Evolutionary conservation across 2,888 invertebrate genomes (phyloP).

Genomic region (Drosophila kuntzei): DNA sequence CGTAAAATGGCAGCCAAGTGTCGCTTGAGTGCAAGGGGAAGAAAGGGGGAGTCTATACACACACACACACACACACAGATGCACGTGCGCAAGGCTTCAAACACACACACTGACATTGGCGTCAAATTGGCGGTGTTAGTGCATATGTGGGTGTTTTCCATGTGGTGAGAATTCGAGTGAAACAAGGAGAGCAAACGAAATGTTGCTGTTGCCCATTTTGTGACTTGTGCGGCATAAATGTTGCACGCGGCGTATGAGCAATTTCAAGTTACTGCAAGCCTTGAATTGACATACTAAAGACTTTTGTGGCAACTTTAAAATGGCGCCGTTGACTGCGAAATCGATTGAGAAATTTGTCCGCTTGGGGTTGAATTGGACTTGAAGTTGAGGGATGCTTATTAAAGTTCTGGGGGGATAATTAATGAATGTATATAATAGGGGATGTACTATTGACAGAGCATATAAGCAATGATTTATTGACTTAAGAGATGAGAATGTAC

Average conservation of each 20-base stretch:
- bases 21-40: slow-evolving; percentile 3
- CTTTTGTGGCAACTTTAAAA: slow-evolving; percentile 50
- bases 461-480: background rate
- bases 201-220: slow-evolving; percentile 23
- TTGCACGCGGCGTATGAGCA: slow-evolving; percentile 65
- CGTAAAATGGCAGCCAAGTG: slow-evolving; percentile 78
- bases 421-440: background rate
- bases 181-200: slow-evolving; percentile 14
- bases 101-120: slow-evolving; percentile 45
- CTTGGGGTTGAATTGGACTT: background rate
- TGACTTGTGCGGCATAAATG: slow-evolving; percentile 50
- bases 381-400: slow-evolving; percentile 3
- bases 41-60: background rate
- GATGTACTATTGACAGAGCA: slow-evolving; percentile 1
- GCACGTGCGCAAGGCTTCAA: slow-evolving; percentile 38
- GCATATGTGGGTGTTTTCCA: slow-evolving; percentile 77
- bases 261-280: slow-evolving; percentile 63
- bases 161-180: slow-evolving; percentile 51
- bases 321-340: slow-evolving; percentile 23
- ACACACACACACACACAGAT: slow-evolving; percentile 26
- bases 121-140: slow-evolving; percentile 80
- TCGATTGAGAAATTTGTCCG: slow-evolving; percentile 24
- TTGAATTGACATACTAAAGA: slow-evolving; percentile 74
- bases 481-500: background rate
- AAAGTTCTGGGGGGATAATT: slow-evolving; percentile 6